phyloP scores from a whole-genome alignment of 1,140 invertebrate genomes.

The Xylocopa sonorina region DNA sequence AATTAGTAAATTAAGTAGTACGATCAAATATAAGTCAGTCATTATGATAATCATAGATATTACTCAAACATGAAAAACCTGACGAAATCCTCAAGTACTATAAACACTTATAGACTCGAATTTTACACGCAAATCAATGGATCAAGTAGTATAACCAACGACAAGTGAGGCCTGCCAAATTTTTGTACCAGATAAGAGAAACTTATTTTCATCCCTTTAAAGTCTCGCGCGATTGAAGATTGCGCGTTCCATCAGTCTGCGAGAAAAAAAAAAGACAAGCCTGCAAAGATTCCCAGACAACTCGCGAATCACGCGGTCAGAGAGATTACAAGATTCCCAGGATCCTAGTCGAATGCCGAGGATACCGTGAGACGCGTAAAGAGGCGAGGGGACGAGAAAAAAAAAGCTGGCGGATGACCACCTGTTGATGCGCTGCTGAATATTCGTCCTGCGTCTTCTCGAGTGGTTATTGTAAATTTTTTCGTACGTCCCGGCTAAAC shows the following conservation, averaged over 20 bases:
- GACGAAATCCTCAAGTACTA: too few relatives aligned
- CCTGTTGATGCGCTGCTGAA: conserved; percentile 70
- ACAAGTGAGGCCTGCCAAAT: too few relatives aligned
- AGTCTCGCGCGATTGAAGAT: too few relatives aligned
- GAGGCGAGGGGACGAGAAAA: conserved; percentile 28
- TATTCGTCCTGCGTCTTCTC: conserved; percentile 63
- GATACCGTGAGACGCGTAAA: conserved; percentile 43
- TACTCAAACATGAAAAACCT: too few relatives aligned
- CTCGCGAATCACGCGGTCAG: not conserved
- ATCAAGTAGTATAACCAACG: not conserved
- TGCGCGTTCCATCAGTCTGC: not conserved
- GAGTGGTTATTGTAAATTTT: conserved; percentile 68
- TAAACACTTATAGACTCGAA: too few relatives aligned
- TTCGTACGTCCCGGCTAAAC: conserved; percentile 33
- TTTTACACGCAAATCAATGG: not conserved
- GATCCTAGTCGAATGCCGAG: conserved; percentile 51
- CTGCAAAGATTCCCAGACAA: not conserved
- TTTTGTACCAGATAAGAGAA: too few relatives aligned
- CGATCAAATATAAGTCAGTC: too few relatives aligned
- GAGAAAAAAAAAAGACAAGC: not conserved
- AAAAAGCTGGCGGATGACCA: conserved; percentile 63
- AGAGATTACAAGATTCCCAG: conserved; percentile 32
- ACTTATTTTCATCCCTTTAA: too few relatives aligned
- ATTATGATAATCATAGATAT: too few relatives aligned
- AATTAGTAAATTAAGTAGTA: too few relatives aligned